phyloP scores from a whole-genome alignment of 2,888 invertebrate genomes.

The Helobdella robusta region DNA sequence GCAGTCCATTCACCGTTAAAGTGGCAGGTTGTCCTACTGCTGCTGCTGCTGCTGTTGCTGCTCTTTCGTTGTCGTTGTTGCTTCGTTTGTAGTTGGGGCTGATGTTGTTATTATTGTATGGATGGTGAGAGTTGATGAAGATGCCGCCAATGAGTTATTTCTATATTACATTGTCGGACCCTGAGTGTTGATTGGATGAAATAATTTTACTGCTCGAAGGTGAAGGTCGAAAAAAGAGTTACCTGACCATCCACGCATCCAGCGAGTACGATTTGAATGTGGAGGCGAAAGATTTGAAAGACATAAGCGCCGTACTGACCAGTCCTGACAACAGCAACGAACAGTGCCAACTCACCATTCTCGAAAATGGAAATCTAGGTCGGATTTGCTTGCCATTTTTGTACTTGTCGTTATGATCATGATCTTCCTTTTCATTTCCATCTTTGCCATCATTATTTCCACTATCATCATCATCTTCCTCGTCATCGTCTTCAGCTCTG shows the following conservation, averaged over 20 bases:
- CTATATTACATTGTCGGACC: no score
- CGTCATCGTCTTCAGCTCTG: slow-evolving; percentile 56
- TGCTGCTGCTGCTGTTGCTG: no score
- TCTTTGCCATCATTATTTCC: not conserved
- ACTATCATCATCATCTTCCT: no score
- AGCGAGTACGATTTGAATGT: not conserved
- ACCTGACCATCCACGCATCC: slow-evolving; percentile 3
- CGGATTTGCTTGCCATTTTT: no score
- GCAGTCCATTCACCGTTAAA: slow-evolving; percentile 82
- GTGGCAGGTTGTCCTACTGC: slow-evolving; percentile 62
- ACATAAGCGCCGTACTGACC: not conserved
- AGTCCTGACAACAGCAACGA: not conserved
- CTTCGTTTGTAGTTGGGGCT: not conserved
- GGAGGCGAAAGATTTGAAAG: not conserved
- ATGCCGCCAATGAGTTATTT: not conserved
- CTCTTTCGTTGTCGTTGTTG: no score
- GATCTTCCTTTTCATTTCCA: no score
- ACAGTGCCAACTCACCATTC: not conserved
- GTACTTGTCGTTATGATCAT: no score
- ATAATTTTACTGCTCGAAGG: no score
- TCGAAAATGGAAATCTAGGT: slow-evolving; percentile 4
- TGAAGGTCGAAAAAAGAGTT: slow-evolving; percentile 1
- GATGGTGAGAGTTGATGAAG: not conserved
- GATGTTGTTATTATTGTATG: not conserved
- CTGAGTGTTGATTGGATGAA: no score